A percentile compares a stretch with the other conserved stretches of the same genome.
phyloP scores from a whole-genome alignment of 2,888 invertebrate species.

The Thysanoteuthis rhombus region DNA sequence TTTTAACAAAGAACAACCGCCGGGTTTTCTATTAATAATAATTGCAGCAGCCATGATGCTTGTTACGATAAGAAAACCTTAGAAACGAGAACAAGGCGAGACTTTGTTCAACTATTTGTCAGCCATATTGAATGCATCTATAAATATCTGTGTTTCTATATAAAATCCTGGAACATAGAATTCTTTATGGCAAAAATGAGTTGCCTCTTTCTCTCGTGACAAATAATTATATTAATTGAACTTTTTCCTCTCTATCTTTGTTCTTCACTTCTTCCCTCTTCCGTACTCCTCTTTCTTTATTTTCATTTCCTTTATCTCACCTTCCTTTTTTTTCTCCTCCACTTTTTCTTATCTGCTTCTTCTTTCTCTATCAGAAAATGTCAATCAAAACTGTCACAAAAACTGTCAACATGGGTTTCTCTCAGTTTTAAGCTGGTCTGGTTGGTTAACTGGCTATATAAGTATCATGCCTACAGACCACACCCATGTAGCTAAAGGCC shows the following conservation, averaged over 20 bases:
- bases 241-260: not conserved
- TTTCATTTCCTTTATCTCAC: not conserved
- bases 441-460: too few relatives aligned
- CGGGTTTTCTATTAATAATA: not conserved
- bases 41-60: not conserved
- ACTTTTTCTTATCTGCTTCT: too few relatives aligned
- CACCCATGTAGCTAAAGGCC: too few relatives aligned
- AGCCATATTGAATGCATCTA: not conserved
- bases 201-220: not conserved
- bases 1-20: not conserved
- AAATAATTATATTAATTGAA: not conserved
- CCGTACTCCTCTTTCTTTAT: not conserved
- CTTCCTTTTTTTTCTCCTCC: not conserved
- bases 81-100: not conserved
- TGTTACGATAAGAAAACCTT: not conserved
- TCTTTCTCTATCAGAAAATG: too few relatives aligned
- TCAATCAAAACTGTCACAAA: too few relatives aligned
- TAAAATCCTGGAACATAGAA: not conserved
- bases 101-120: not conserved
- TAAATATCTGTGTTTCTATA: not conserved
- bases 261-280: not conserved
- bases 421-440: too few relatives aligned
- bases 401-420: too few relatives aligned
- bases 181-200: not conserved
- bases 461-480: too few relatives aligned